Base-by-base conservation (phyloP, 1,140 invertebrate species). In the Bombus terrestris region DNA sequence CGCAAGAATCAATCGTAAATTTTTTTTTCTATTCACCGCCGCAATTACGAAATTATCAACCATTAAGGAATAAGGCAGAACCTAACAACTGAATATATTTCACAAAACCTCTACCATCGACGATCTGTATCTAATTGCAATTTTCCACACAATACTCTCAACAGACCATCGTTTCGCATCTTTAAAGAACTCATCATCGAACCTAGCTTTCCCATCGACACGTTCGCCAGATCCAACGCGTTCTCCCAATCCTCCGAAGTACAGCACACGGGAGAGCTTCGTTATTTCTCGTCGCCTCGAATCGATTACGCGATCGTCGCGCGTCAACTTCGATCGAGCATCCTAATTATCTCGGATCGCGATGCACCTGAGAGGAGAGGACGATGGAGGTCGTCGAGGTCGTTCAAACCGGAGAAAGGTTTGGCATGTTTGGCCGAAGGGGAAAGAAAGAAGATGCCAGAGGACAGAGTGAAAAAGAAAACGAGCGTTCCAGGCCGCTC, bases 261-360 rank as follows among this genome's bases (percentile, higher is more conserved):
- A 41, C 13, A 10, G 5, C 8, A 9, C 28, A 5, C 47, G 47
- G 25, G 0, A 81, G 69, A 74, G 57, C 15, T 35, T 81, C 69
- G 41, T 74, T 74, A 62, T 53, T 35, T 43, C 39, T 41, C 39
- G 53, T 41, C 80, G 53, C 69, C 28, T 32, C 12, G 71, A 47
- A 47, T 82, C 81, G 72, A 82, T 82, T 82, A 82, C 57, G 72
- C 41, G 72, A 47, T 13, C 39, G 28, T 47, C 57, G 41, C 68
- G 74, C 78, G 72, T 79, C 71, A 86, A 75, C 73, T 41, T 85
- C 83, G 53, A 86, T 73, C 85, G 78, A 39, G 64, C n/a, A n/a
- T 35, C 32, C 53, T 84, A 84, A 84, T 84, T 84, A 71, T 79
- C 62, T 37, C 3, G n/a, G 66, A 69, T 76, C 57, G 73, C 66